A percentile compares a stretch with the other conserved stretches of the same genome.
These are phyloP conservation scores for Drosophila quasianomalipes DNA, from an alignment of 2,888 invertebrate genomes.

Conservation along the genomic window DNA sequence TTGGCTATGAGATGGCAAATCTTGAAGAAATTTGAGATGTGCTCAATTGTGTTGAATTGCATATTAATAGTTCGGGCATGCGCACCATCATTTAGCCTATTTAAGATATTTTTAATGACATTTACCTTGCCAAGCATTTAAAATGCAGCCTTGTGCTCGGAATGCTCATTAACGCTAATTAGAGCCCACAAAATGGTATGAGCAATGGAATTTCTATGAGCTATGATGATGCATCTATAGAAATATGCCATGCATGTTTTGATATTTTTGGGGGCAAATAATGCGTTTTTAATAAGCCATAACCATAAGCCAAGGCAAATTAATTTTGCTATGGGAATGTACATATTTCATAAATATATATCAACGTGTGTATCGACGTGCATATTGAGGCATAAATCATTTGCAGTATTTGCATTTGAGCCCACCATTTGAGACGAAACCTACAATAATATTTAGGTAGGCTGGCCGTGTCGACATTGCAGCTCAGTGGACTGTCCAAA, in stretches of 20 bases:
- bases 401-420: conserved; percentile 62
- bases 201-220: conserved; percentile 22
- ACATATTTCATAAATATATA: neutral
- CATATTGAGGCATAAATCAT: conserved; percentile 38
- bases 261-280: conserved; percentile 45
- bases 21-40: neutral
- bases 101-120: conserved; percentile 5
- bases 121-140: conserved; percentile 32
- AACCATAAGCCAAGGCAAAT: conserved; percentile 49
- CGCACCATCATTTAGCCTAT: neutral
- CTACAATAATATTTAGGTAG: conserved; percentile 75
- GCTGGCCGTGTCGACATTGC: conserved; percentile 64
- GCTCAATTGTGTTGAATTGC: neutral
- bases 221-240: conserved; percentile 4
- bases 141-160: conserved; percentile 26
- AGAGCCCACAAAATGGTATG: conserved; percentile 37
- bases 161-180: conserved; percentile 41
- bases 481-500: conserved; percentile 44
- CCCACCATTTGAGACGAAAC: conserved; percentile 34
- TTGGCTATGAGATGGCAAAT: neutral
- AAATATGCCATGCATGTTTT: conserved; percentile 56
- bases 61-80: neutral
- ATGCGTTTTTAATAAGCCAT: conserved; percentile 65
- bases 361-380: neutral
- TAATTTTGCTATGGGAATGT: conserved; percentile 18